phyloP scores from a whole-genome alignment of 2,888 invertebrate species.

The Aleiodes testaceus region DNA sequence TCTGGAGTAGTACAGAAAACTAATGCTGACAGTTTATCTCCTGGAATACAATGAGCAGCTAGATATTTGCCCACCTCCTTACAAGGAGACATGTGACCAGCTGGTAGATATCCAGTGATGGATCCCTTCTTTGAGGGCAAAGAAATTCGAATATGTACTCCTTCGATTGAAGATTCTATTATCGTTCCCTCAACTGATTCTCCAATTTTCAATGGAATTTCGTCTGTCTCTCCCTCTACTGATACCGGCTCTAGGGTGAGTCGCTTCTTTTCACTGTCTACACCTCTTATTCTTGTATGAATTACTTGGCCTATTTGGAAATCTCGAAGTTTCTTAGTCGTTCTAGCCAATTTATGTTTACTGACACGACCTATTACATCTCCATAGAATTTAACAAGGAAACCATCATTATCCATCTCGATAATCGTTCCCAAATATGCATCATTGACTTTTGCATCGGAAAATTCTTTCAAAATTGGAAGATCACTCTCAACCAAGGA shows the following conservation, averaged over 20 bases:
- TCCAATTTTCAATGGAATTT: slow-evolving; percentile 56
- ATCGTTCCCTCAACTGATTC: slow-evolving; percentile 62
- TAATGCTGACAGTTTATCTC: slow-evolving; percentile 59
- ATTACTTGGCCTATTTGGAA: slow-evolving; percentile 78
- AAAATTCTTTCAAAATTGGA: slow-evolving; percentile 74
- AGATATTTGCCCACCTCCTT: slow-evolving; percentile 59
- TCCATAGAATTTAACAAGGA: slow-evolving; percentile 78
- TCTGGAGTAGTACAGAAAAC: slow-evolving; percentile 62
- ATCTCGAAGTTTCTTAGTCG: slow-evolving; percentile 68
- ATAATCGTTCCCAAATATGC: slow-evolving; percentile 76
- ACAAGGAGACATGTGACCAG: slow-evolving; percentile 66
- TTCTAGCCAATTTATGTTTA: slow-evolving; percentile 2
- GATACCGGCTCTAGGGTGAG: slow-evolving; percentile 50
- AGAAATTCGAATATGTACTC: slow-evolving; percentile 59
- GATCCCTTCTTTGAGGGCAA: slow-evolving; percentile 42
- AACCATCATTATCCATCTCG: slow-evolving; percentile 73
- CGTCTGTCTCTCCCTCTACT: slow-evolving; percentile 14
- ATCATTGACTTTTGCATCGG: slow-evolving; percentile 74
- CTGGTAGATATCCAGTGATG: slow-evolving; percentile 62
- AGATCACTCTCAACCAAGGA: slow-evolving; percentile 77
- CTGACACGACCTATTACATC: slow-evolving; percentile 74
- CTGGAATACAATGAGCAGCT: slow-evolving; percentile 58
- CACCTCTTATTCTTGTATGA: slow-evolving; percentile 50
- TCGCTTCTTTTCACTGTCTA: slow-evolving; percentile 50
- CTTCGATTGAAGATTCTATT: slow-evolving; percentile 60